phyloP scores from a whole-genome alignment of 2,888 invertebrate species.

The Timandra comae region DNA sequence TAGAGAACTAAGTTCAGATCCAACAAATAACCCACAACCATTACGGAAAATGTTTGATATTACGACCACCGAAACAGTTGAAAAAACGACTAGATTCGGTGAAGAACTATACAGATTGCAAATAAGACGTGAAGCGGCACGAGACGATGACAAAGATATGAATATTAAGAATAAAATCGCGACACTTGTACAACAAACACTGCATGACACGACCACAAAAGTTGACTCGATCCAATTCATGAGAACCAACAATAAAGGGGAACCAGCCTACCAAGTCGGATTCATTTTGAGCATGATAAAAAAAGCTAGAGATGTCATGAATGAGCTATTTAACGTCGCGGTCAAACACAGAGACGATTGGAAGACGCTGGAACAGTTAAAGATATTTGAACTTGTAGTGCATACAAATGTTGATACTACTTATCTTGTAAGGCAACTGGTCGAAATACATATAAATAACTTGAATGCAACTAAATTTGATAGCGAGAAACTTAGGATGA shows the following conservation, averaged over 20 bases:
- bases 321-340: conserved; percentile 58
- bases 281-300: conserved; percentile 56
- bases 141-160: conserved; percentile 34
- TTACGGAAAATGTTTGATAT: too few species aligned
- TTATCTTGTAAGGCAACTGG: conserved; percentile 50
- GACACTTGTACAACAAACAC: conserved; percentile 46
- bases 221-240: conserved; percentile 35
- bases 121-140: too few species aligned
- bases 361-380: conserved; percentile 57
- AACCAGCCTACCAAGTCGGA: conserved; percentile 46
- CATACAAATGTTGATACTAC: conserved; percentile 61
- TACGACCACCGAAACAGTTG: too few species aligned
- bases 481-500: too few species aligned
- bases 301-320: conserved; percentile 48
- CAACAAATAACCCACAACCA: too few species aligned
- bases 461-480: too few species aligned
- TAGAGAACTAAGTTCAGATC: too few species aligned
- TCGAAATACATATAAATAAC: conserved; percentile 41
- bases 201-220: conserved; percentile 46
- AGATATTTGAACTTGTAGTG: conserved; percentile 57
- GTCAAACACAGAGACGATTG: conserved; percentile 55
- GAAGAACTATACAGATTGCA: too few species aligned
- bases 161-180: conserved; percentile 50
- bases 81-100: too few species aligned
- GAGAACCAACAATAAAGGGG: conserved; percentile 30